Percentiles rank a stretch among this genome's conserved stretches.
Evolutionary conservation across 1,140 invertebrate genomes (phyloP).

Genomic region (Drosophila pallidifrons): DNA sequence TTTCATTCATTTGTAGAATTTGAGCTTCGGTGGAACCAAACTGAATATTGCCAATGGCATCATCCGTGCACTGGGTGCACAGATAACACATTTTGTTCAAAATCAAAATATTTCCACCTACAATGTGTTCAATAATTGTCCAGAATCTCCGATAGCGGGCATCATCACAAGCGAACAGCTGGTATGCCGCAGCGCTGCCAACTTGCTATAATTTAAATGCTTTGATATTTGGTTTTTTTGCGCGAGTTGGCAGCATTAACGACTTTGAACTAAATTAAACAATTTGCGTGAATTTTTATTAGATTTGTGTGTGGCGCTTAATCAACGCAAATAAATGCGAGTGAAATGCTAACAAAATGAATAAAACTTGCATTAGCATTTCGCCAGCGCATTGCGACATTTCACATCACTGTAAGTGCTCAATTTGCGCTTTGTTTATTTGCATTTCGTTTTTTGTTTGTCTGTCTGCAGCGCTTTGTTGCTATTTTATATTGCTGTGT

Average conservation of each 20-base stretch:
- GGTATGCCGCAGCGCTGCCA: conserved; percentile 19
- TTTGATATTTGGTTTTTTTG: neutral
- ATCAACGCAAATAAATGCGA: conserved; percentile 23
- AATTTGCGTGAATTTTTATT: conserved; percentile 59
- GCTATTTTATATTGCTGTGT: conserved; percentile 16
- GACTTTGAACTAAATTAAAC: conserved; percentile 65
- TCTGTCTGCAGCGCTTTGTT: neutral
- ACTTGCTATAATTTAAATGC: conserved; percentile 12
- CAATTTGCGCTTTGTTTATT: conserved; percentile 2
- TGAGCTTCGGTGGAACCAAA: conserved; percentile 58
- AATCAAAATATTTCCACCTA: neutral
- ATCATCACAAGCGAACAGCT: conserved; percentile 33
- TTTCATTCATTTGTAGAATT: conserved; percentile 43
- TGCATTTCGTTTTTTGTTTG: conserved; percentile 8
- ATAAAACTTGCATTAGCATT: conserved; percentile 15
- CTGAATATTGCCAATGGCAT: conserved; percentile 43
- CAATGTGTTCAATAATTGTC: conserved; percentile 30
- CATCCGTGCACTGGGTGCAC: conserved; percentile 46
- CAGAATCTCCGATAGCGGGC: conserved; percentile 34
- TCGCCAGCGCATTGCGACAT: neutral
- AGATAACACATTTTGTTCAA: conserved; percentile 51
- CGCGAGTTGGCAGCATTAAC: conserved; percentile 16
- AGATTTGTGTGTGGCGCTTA: conserved; percentile 31
- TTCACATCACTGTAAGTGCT: neutral
- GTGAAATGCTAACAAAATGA: conserved; percentile 17